A percentile compares a stretch with the other conserved stretches of the same genome.
phyloP scores from a whole-genome alignment of 2,888 invertebrate species.

The Hermaeophaga mercurialis region DNA sequence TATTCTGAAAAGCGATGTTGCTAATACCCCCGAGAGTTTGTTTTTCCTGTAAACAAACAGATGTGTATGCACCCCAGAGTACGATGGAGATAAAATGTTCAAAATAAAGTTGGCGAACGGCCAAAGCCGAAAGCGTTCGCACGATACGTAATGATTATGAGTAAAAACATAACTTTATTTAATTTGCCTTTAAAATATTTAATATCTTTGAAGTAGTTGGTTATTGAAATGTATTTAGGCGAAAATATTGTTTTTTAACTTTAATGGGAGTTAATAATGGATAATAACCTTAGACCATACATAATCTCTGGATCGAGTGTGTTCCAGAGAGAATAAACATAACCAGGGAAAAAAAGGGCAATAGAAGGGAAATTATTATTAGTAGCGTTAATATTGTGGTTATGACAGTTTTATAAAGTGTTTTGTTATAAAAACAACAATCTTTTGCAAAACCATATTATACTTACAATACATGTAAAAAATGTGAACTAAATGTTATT shows the following conservation, averaged over 20 bases:
- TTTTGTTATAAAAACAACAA: too few species aligned
- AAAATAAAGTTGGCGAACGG: slow-evolving; percentile 20
- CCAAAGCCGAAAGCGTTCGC: slow-evolving; percentile 26
- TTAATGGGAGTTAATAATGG: slow-evolving; percentile 1
- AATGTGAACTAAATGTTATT: too few species aligned
- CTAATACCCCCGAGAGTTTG: slow-evolving; percentile 1
- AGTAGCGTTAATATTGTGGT: too few species aligned
- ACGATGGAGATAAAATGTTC: slow-evolving; percentile 4
- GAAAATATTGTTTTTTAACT: neutral
- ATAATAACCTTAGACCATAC: neutral
- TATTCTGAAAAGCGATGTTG: neutral
- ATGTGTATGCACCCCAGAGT: slow-evolving; percentile 11
- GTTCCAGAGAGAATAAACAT: too few species aligned
- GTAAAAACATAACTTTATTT: slow-evolving; percentile 17
- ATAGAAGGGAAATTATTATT: too few species aligned
- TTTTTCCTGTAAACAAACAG: neutral
- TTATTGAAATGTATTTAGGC: slow-evolving; percentile 3
- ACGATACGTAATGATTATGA: slow-evolving; percentile 1
- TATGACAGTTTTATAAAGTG: too few species aligned
- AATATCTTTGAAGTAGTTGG: slow-evolving; percentile 12
- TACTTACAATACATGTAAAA: too few species aligned
- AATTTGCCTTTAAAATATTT: slow-evolving; percentile 11
- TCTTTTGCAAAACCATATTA: too few species aligned
- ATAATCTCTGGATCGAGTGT: too few species aligned
- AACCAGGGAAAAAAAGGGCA: too few species aligned